Evolutionary conservation across 2,888 invertebrate genomes (phyloP), one percentile per base, ranked within the genome.

Genomic region (Kryphioiulus occultus): DNA sequence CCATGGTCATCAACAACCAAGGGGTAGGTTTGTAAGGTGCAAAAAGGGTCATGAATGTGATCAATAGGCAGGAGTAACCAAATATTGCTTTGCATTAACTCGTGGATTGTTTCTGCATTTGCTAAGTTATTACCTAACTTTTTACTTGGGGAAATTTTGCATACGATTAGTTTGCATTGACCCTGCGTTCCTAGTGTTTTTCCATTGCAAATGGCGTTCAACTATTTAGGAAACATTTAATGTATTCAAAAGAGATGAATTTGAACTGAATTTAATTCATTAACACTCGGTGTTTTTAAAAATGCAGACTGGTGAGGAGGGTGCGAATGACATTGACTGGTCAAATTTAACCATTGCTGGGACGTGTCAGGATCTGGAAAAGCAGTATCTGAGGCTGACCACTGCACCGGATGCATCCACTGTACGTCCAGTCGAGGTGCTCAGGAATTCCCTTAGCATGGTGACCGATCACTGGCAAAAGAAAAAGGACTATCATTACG

Each of bases 371-470:
- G 97, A 98, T 92, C 93, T 99, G 91, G 99, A 99, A 92, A 99
- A 99, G 92, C 96, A 96, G 85, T 99, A 98, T 92, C 94, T 99
- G 90, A 94, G 99, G 90, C 94, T 99, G 88, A 99, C 99, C 53
- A 92, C 94, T 95, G 98, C 98, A 90, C 99, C 99, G 87, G 96
- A 97, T 92, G 94, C 98, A 84, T 95, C 95, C 91, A 96, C 96
- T 91, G 97, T 99, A 89, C 94, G 99, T 89, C 99, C 99, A 90
- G 95, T 96, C 90, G 94, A 95, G 91, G 95, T 99, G 85, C 94
- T 99, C 89, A 94, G 94, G 90, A 95, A 94, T 91, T 96, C 99
- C 85, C 94, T 99, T 91, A 95, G 94, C 91, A 96, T 96, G 93
- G 98, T 99, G 17, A 98, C 98, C 92, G 94, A 95, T 85, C 95